Evolutionary conservation across 2,113 vertebrate species (phyloP).

Genomic region (Aleadryas rufinucha): DNA sequence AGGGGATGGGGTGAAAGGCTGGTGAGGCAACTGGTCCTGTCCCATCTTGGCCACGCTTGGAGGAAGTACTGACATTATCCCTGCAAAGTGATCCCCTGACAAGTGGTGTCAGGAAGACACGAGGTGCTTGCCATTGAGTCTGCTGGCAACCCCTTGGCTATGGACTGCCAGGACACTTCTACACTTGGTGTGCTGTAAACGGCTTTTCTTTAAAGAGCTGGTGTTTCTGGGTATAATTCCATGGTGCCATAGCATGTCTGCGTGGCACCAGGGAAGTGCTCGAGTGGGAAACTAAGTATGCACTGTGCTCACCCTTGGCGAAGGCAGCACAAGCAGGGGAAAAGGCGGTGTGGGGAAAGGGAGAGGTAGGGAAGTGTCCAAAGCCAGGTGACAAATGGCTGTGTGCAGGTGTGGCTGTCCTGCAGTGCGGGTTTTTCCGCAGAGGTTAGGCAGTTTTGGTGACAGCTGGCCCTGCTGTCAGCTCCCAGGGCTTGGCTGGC

Average conservation of each 20-base stretch:
- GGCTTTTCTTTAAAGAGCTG: background rate
- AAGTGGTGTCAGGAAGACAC: rapidly evolving
- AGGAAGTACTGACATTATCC: background rate
- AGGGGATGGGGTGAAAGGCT: background rate
- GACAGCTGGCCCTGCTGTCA: background rate
- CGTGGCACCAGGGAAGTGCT: rapidly evolving
- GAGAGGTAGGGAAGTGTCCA: background rate
- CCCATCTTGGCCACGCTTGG: background rate
- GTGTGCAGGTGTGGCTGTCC: background rate
- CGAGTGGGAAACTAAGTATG: background rate
- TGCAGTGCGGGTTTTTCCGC: background rate
- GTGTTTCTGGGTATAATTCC: background rate
- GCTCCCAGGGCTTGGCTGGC: background rate
- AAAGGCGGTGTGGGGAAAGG: background rate
- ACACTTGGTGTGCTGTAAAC: background rate
- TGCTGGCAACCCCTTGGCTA: background rate
- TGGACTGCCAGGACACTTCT: background rate
- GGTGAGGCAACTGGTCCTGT: background rate
- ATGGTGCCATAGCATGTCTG: background rate
- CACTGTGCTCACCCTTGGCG: background rate
- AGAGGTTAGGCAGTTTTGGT: background rate
- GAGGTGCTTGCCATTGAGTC: background rate
- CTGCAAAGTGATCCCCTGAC: background rate
- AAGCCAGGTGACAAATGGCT: background rate
- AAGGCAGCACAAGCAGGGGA: background rate